A percentile compares a stretch with the other conserved stretches of the same genome.
phyloP scores from a whole-genome alignment of 2,888 invertebrate species.

The Lutraria lutraria region DNA sequence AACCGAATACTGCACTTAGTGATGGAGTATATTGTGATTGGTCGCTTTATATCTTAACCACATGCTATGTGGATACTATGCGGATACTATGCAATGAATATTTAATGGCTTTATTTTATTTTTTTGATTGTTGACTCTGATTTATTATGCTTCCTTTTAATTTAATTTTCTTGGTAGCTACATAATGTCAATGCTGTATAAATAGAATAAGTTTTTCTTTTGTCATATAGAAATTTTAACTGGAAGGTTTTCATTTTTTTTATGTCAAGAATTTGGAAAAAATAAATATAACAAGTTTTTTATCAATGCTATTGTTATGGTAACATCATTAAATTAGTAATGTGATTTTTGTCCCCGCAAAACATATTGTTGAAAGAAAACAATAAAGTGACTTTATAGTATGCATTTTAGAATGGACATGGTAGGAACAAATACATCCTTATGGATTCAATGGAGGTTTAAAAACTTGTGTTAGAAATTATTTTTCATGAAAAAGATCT shows the following conservation, averaged over 20 bases:
- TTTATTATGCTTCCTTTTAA: background rate
- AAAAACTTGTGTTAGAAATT: background rate
- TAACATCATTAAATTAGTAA: no score
- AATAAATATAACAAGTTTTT: no score
- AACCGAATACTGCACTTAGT: background rate
- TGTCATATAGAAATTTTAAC: no score
- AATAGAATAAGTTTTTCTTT: background rate
- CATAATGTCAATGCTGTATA: background rate
- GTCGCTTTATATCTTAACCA: background rate
- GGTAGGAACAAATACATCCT: background rate
- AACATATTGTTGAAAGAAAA: no score
- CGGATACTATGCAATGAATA: slow-evolving; percentile 18
- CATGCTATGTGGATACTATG: slow-evolving; percentile 8
- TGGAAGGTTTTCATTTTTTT: no score
- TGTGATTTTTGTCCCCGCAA: no score
- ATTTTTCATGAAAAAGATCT: background rate
- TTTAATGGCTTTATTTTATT: background rate
- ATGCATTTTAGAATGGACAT: slow-evolving; percentile 19
- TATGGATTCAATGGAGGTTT: background rate
- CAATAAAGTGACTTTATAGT: background rate
- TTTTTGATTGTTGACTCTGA: background rate
- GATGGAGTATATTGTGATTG: background rate
- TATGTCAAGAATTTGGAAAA: no score
- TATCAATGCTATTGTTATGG: no score
- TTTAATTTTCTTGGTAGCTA: background rate